Percentiles rank a stretch among this genome's conserved stretches.
Evolutionary conservation across 2,888 invertebrate genomes (phyloP).

Genomic region (Monoplex corrugatus): DNA sequence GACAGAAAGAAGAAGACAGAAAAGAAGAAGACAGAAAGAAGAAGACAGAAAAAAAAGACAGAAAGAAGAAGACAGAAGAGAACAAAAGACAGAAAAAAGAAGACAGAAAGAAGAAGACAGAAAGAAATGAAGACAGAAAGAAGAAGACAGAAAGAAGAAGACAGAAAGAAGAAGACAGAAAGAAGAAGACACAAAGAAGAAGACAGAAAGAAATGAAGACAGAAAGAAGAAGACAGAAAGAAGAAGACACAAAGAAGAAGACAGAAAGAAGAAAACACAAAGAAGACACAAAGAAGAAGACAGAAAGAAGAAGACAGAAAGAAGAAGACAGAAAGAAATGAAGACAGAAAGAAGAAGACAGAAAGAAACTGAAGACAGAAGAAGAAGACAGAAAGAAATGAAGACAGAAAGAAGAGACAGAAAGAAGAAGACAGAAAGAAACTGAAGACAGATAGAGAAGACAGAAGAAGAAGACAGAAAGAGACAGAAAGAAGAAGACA

Average conservation of each 20-base stretch:
- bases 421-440: background rate
- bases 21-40: background rate
- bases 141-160: background rate
- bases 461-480: background rate
- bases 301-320: background rate
- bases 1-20: conserved; percentile 18
- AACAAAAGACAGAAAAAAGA: conserved; percentile 11
- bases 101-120: background rate
- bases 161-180: conserved; percentile 17
- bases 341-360: conserved; percentile 23
- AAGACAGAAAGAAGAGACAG: background rate
- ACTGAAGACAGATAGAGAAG: background rate
- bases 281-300: background rate
- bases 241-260: background rate
- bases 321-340: background rate
- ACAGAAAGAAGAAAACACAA: background rate
- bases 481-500: background rate
- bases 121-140: background rate
- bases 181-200: background rate
- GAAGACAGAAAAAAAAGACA: background rate
- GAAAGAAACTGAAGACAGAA: background rate
- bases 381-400: background rate
- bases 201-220: background rate
- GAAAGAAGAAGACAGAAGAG: background rate
- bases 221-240: background rate